phyloP scores from a whole-genome alignment of 2,113 vertebrate genomes.

The Mungos mungo region DNA sequence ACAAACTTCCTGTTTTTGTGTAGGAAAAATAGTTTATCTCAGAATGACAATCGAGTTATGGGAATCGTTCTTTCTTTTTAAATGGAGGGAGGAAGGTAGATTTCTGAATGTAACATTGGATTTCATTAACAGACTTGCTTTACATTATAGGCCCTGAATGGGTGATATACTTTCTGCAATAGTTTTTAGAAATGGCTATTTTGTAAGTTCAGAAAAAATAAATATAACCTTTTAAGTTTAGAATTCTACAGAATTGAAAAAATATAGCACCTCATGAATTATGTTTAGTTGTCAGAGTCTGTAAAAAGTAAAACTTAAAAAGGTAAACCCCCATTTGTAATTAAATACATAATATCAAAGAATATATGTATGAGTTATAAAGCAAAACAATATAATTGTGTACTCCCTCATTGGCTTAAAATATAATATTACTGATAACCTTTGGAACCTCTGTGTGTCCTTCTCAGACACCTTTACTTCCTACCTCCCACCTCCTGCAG shows the following conservation, averaged over 20 bases:
- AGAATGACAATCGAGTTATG: conserved; percentile 30
- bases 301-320: conserved; percentile 8
- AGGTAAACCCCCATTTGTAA: not conserved
- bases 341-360: not conserved
- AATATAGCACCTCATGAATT: not conserved
- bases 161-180: not conserved
- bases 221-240: conserved; percentile 15
- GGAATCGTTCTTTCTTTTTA: conserved; percentile 64
- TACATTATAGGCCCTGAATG: not conserved
- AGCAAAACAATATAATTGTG: not conserved
- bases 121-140: conserved; percentile 49
- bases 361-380: not conserved
- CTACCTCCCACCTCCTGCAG: not conserved
- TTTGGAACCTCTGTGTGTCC: not conserved
- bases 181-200: not conserved
- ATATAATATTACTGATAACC: not conserved
- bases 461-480: not conserved
- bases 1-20: conserved; percentile 42
- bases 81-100: not conserved
- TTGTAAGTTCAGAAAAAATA: not conserved
- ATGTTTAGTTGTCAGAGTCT: not conserved
- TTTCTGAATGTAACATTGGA: conserved; percentile 20
- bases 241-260: not conserved
- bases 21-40: conserved; percentile 48
- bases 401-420: not conserved